Evolutionary conservation across 2,888 invertebrate species (phyloP).

Genomic region (Drosophila formosana): DNA sequence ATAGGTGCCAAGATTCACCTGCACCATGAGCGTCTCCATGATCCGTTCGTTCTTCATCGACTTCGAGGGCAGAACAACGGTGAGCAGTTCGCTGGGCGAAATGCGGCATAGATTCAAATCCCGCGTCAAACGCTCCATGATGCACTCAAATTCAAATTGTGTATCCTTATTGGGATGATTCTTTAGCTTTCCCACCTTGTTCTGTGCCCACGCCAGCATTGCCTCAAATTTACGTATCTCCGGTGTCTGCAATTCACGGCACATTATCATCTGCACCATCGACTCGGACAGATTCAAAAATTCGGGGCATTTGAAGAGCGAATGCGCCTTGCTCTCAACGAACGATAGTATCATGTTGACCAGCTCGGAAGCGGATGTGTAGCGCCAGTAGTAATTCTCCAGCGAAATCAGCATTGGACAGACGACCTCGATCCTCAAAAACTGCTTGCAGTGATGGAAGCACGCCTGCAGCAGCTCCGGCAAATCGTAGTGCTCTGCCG

Average conservation of each 20-base stretch:
- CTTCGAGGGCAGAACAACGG: slow-evolving; percentile 96
- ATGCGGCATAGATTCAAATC: slow-evolving; percentile 96
- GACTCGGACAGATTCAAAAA: slow-evolving; percentile 96
- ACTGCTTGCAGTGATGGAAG: slow-evolving; percentile 98
- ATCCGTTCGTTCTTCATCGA: slow-evolving; percentile 96
- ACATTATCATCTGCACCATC: slow-evolving; percentile 97
- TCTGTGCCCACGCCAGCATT: slow-evolving; percentile 95
- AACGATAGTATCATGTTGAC: slow-evolving; percentile 97
- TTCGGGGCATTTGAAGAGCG: slow-evolving; percentile 93
- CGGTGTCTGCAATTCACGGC: slow-evolving; percentile 94
- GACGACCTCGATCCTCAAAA: slow-evolving; percentile 95
- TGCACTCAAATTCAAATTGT: slow-evolving; percentile 95
- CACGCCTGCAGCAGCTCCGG: slow-evolving; percentile 97
- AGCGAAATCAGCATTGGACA: slow-evolving; percentile 96
- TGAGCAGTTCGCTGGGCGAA: slow-evolving; percentile 96
- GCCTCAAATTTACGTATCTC: slow-evolving; percentile 97
- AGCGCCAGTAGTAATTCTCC: slow-evolving; percentile 98
- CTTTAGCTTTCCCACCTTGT: slow-evolving; percentile 90
- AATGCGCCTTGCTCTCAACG: slow-evolving; percentile 94
- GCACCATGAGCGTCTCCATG: slow-evolving; percentile 96
- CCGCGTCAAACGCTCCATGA: slow-evolving; percentile 95
- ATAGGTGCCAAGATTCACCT: slow-evolving; percentile 97
- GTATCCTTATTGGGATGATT: slow-evolving; percentile 93
- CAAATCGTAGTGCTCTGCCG: slow-evolving; percentile 97
- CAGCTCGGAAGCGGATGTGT: slow-evolving; percentile 96